Base-by-base conservation (phyloP, 2,888 invertebrate genomes). In the Ganaspis brasiliensis region DNA sequence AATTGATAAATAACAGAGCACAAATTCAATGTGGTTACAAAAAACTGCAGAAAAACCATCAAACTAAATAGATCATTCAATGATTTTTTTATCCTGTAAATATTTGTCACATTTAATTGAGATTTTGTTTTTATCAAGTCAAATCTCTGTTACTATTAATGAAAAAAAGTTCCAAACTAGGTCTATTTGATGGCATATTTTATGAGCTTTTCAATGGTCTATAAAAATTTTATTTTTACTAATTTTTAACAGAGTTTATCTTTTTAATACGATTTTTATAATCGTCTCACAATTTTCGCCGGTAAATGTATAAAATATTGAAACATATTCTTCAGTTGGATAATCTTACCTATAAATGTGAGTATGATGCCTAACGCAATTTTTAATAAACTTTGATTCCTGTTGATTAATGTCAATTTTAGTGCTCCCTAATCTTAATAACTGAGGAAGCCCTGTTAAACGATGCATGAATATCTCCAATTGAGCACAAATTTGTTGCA, bases 401-500 rank as follows among this genome's bases (percentile, higher is more conserved):
- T 24, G n/a, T n/a, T 9, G 57, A 57, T 57, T 6, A 57, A n/a
- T 16, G n/a, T 31, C 31, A 57, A 26, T 31, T 26, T 12, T n/a
- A n/a, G 14, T n/a, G 2, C 6, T 31, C 6, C 6, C 9, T 5
- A 4, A 6, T n/a, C n/a, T 31, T n/a, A 26, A 26, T 31, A 57
- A 57, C 14, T 31, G 26, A 16, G 57, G 57, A 57, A 57, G 24
- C 0, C n/a, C 2, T 5, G n/a, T n/a, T 2, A 57, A 21, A 26
- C 57, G 57, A 57, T 57, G 14, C 31, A 26, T 57, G 26, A 14
- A 14, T 2, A 57, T 57, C n/a, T 57, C 57, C 31, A 57, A n/a
- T 57, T 57, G 57, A 6, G 57, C 57, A 9, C 26, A 57, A n/a
- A 57, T 57, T 26, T 57, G 57, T 31, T 57, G 57, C 57, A 57